Percentiles rank a stretch among this genome's conserved stretches.
These are phyloP conservation scores for Abramis brama DNA, from an alignment of 2,113 vertebrate species.

Conservation along the genomic window DNA sequence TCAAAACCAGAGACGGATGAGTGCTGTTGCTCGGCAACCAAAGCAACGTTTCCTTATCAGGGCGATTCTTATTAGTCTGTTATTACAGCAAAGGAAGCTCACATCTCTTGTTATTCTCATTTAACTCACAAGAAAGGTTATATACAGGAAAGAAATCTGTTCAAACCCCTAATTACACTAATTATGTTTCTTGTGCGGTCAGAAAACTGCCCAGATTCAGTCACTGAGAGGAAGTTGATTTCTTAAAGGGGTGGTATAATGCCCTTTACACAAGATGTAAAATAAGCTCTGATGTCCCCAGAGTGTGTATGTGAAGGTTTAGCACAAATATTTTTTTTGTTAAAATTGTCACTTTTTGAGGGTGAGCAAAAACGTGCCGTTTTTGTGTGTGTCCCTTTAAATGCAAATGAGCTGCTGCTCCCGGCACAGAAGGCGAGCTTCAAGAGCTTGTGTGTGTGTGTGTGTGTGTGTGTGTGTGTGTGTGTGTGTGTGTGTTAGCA, in stretches of 20 bases:
- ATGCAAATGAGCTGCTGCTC: too few species aligned
- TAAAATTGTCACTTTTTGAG: too few species aligned
- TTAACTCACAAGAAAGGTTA: neutral
- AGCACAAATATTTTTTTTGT: too few species aligned
- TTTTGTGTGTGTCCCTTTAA: too few species aligned
- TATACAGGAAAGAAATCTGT: neutral
- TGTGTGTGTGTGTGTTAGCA: too few species aligned
- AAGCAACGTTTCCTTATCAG: slow-evolving; percentile 21
- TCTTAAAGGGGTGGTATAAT: neutral
- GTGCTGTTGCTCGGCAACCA: slow-evolving; percentile 46
- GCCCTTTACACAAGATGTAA: too few species aligned
- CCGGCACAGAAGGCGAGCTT: too few species aligned
- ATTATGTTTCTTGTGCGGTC: neutral
- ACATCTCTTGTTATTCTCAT: slow-evolving; percentile 23
- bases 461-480: too few species aligned
- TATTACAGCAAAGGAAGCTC: slow-evolving; percentile 17
- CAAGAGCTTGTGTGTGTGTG: too few species aligned
- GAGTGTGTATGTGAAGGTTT: too few species aligned
- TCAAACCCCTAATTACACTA: neutral
- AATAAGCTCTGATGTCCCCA: too few species aligned
- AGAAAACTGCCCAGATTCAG: neutral
- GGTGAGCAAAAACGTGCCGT: too few species aligned
- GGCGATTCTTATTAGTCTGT: slow-evolving; percentile 34
- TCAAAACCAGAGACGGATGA: slow-evolving; percentile 41
- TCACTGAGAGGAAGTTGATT: neutral